Percentiles rank a stretch among this genome's conserved stretches.
These are phyloP conservation scores for Tapera naevia DNA, from an alignment of 2,797 vertebrate genomes.

Conservation along the genomic window DNA sequence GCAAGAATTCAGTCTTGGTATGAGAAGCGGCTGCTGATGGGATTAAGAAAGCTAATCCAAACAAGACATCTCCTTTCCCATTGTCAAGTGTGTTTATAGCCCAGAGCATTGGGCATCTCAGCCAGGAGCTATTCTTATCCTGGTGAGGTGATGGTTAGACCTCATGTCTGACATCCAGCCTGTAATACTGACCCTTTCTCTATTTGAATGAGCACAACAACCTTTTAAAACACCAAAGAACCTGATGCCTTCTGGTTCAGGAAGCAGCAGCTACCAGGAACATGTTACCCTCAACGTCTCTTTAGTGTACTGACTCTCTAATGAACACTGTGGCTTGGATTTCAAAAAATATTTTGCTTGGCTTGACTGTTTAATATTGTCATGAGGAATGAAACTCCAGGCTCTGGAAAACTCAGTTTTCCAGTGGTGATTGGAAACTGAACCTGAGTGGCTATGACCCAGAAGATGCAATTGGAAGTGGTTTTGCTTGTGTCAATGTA, in stretches of 20 bases:
- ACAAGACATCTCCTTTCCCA: not conserved
- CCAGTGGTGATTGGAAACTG: constrained; percentile 85
- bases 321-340: not conserved
- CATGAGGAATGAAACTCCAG: constrained; percentile 85
- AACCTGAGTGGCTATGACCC: constrained; percentile 86
- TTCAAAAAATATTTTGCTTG: not conserved
- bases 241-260: constrained; percentile 41
- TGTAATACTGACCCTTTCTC: not conserved
- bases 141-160: not conserved
- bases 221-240: constrained; percentile 81
- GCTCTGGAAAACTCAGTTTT: constrained; percentile 87
- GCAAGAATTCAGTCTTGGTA: not conserved
- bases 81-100: not conserved
- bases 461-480: constrained; percentile 86
- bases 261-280: not conserved
- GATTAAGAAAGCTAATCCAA: not conserved
- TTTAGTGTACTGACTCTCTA: not conserved
- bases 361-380: not conserved
- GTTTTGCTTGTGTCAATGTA: constrained; percentile 82
- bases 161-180: not conserved
- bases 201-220: constrained; percentile 27
- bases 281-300: not conserved
- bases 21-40: not conserved
- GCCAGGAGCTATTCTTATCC: not conserved
- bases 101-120: not conserved